Evolutionary conservation across 2,113 vertebrate genomes (phyloP), one percentile per base, ranked within the genome.

Genomic region (Callipepla californica): DNA sequence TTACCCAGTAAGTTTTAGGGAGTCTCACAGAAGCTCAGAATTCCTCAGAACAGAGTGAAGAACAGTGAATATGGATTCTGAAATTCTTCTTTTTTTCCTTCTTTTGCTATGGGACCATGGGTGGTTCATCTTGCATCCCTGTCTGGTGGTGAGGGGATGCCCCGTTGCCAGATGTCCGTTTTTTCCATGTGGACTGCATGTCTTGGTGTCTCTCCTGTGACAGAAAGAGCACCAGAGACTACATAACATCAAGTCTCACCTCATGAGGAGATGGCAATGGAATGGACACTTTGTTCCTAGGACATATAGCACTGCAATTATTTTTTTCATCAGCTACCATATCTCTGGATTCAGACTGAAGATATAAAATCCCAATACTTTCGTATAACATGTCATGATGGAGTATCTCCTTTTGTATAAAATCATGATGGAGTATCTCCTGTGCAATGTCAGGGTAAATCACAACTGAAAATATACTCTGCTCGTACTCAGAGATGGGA

Each of bases 381-480:
- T 34, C 6, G 1, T 30, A 40, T n/a, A 72, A n/a, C 13, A 47
- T 82, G 38, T 74, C 32, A 62, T 4, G 40, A 32, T 2, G 14
- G n/a, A 10, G 61, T 3, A 26, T 66, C 30, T 62, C 17, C 21
- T 63, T 36, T 36, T 36, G 36, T 36, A 36, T 36, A 36, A 36
- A 36, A 34, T 74, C 32, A 62, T 4, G 40, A 32, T 2, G 14
- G 36, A 10, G 61, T 3, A 26, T 66, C n/a, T 62, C 17, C 21
- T 63, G 28, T 47, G 45, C 45, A 42, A 13, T 58, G 6, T 18
- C 26, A 77, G 26, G 4, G 23, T 8, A 84, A 68, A 50, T 7
- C 40, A 34, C 30, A 42, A 28, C 1, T 65, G 48, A 48, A 87
- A 67, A 22, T 11, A 12, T 0, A 0, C 25, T 61, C 25, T 82